These are phyloP conservation scores for Parnassius apollo DNA, from an alignment of 2,888 invertebrate genomes.

Conservation along the genomic window DNA sequence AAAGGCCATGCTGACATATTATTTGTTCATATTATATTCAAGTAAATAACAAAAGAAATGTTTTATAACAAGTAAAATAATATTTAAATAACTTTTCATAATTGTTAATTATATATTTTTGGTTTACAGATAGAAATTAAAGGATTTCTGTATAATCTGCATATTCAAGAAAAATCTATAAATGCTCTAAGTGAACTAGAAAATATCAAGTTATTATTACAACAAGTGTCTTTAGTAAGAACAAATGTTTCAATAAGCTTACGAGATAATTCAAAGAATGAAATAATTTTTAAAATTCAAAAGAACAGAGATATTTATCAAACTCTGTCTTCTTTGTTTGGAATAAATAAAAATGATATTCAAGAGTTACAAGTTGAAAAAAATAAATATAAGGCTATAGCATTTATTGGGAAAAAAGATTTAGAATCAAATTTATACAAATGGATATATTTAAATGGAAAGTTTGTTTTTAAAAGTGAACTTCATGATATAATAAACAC, in stretches of 20 bases:
- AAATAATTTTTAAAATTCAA: constrained; percentile 81
- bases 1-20: too few relatives aligned
- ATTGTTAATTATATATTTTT: not conserved
- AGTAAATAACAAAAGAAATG: not conserved
- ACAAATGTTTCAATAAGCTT: constrained; percentile 84
- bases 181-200: constrained; percentile 79
- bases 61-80: constrained; percentile 4
- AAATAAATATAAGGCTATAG: constrained; percentile 74
- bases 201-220: constrained; percentile 80
- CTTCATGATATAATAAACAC: constrained; percentile 51
- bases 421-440: constrained; percentile 57
- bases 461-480: constrained; percentile 75
- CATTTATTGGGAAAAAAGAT: constrained; percentile 74
- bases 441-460: constrained; percentile 85
- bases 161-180: constrained; percentile 81
- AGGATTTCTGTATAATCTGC: constrained; percentile 83
- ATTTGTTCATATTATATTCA: too few relatives aligned
- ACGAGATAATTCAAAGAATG: constrained; percentile 83
- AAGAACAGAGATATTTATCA: constrained; percentile 78
- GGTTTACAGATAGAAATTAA: constrained; percentile 80
- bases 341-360: constrained; percentile 55
- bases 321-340: constrained; percentile 64
- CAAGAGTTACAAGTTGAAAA: constrained; percentile 67
- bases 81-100: not conserved
- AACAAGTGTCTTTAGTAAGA: constrained; percentile 84